Base-by-base conservation (phyloP, 2,797 vertebrate species). In the Chaenodraco wilsoni region DNA sequence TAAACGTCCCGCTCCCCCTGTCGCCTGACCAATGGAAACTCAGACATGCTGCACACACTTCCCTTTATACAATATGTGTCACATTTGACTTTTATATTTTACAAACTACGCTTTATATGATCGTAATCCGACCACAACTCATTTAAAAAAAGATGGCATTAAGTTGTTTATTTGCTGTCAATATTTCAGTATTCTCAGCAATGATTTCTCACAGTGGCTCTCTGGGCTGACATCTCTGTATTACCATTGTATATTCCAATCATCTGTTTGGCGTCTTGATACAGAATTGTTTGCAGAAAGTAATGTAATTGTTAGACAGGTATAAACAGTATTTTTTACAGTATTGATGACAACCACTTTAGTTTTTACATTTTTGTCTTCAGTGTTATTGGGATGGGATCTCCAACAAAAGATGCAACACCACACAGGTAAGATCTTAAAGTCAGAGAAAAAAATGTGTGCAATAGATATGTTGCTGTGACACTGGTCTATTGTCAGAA, bases 311-410 rank as follows among this genome's bases (percentile, higher is more conserved):
- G 16, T 57, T 45, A 1, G 3, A 31, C 16, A 3, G 31, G 8
- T 50, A 15, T 4, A 44, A n/a, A n/a, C n/a, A n/a, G n/a, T n/a
- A n/a, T n/a, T n/a, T n/a, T n/a, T n/a, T n/a, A n/a, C n/a, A n/a
- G n/a, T n/a, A n/a, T n/a, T n/a, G n/a, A n/a, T n/a, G n/a, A n/a
- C n/a, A n/a, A n/a, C n/a, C n/a, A n/a, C n/a, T n/a, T n/a, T n/a
- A n/a, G n/a, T n/a, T 27, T n/a, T 55, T 60, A 43, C 2, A 5
- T 31, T 49, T 5, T 60, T 65, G 2, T 72, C 79, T 68, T 61
- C 72, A 90, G 74, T 50, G 44, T 68, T 76, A 51, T 46, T 4
- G 57, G 16, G 44, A 95, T 95, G 95, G 82, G 81, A 45, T 93
- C 93, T 16, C 92, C 92, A 63, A 76, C 69, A 21, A 94, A 89